These are phyloP conservation scores for Peromyscus polionotus DNA, from an alignment of 2,113 vertebrate genomes.

Conservation along the genomic window DNA sequence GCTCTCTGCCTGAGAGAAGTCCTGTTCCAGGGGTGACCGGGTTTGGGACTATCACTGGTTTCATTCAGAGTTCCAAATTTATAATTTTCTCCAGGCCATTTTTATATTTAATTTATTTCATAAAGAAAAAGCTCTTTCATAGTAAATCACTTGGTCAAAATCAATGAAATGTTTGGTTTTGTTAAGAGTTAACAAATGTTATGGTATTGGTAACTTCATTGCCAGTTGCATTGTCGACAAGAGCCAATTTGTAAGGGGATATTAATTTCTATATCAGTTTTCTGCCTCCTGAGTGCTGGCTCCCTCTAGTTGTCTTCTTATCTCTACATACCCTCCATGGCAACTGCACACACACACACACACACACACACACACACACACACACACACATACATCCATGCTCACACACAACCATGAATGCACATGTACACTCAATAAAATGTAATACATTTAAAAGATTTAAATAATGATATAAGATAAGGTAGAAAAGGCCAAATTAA, in stretches of 20 bases:
- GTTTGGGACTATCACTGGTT: not conserved
- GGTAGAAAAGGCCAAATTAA: not conserved
- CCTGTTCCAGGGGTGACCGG: not conserved
- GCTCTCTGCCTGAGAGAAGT: not conserved
- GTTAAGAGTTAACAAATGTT: not conserved
- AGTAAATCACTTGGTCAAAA: not conserved
- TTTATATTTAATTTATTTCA: conserved; percentile 7
- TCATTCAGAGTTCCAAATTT: not conserved
- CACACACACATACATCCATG: too few species aligned
- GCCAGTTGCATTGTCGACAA: not conserved
- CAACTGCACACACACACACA: not conserved
- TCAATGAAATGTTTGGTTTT: not conserved
- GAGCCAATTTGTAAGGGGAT: not conserved
- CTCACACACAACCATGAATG: too few species aligned
- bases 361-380: not conserved
- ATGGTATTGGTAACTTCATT: not conserved
- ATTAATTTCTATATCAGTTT: not conserved
- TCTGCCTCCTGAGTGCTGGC: not conserved
- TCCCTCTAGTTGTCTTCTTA: not conserved
- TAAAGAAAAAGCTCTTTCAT: not conserved
- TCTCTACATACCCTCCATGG: not conserved
- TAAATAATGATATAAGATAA: not conserved
- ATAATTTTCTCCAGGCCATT: not conserved
- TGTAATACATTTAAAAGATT: not conserved
- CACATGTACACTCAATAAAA: not conserved